These are phyloP conservation scores for Acromyrmex echinatior DNA, from an alignment of 1,140 invertebrate species.

Conservation along the genomic window DNA sequence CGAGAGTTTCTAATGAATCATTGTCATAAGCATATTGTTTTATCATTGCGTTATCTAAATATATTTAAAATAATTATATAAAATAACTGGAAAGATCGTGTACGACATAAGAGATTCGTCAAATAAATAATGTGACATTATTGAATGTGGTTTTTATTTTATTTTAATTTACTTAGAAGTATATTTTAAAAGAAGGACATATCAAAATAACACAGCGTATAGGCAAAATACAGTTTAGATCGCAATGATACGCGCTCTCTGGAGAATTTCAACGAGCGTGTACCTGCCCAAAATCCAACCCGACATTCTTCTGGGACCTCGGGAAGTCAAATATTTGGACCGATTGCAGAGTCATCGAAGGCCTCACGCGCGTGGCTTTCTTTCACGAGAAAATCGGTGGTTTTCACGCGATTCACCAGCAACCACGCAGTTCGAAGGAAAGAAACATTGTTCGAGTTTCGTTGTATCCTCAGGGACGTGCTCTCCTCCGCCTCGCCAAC, in stretches of 20 bases:
- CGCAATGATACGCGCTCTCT: constrained; percentile 47
- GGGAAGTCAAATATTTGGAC: constrained; percentile 83
- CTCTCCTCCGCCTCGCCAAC: constrained; percentile 85
- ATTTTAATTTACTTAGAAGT: not conserved
- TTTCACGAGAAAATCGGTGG: constrained; percentile 68
- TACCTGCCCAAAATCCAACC: constrained; percentile 42
- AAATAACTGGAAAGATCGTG: not conserved
- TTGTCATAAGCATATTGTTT: not conserved
- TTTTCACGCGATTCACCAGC: constrained; percentile 77
- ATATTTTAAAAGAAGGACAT: not conserved
- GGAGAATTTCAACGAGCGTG: constrained; percentile 64
- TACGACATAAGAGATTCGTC: not conserved
- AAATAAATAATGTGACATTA: constrained; percentile 23
- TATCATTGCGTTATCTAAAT: not conserved
- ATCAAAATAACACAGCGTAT: constrained; percentile 7
- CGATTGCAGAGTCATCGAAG: constrained; percentile 79
- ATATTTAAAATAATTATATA: not conserved
- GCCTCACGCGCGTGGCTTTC: constrained; percentile 72
- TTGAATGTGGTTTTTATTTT: not conserved
- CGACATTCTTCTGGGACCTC: constrained; percentile 27
- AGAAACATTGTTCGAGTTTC: constrained; percentile 83
- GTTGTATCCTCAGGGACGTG: constrained; percentile 82
- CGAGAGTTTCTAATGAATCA: constrained; percentile 22
- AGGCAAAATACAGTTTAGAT: constrained; percentile 37
- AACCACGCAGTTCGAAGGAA: constrained; percentile 74